phyloP scores from a whole-genome alignment of 2,888 invertebrate genomes.

The Protonemura montana region DNA sequence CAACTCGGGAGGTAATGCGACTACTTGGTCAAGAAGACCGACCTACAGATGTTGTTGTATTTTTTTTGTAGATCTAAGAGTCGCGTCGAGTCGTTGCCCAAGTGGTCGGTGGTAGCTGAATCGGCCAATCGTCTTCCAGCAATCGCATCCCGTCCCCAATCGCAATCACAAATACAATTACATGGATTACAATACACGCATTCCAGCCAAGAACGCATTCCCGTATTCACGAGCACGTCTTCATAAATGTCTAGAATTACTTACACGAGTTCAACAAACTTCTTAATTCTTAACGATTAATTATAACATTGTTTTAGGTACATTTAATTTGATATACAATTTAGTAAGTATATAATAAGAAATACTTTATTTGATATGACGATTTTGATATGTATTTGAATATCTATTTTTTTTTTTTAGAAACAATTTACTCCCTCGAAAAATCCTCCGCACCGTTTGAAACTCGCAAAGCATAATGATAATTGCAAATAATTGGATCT shows the following conservation, averaged over 20 bases:
- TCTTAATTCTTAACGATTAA: conserved; percentile 34
- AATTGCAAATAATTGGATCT: neutral
- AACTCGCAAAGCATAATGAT: neutral
- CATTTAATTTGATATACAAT: conserved; percentile 29
- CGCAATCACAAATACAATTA: neutral
- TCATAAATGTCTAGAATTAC: neutral
- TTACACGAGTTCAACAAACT: neutral
- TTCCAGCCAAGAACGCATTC: neutral
- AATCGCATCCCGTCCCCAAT: neutral
- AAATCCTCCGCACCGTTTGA: neutral
- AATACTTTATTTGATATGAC: conserved; percentile 27
- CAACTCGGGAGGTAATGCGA: neutral
- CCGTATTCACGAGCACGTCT: neutral
- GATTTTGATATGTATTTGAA: conserved; percentile 36
- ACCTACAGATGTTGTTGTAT: neutral
- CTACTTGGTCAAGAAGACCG: neutral
- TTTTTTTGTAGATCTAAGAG: neutral
- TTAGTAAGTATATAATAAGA: conserved; percentile 18
- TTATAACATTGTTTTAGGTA: conserved; percentile 13
- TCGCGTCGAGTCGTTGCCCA: conserved; percentile 50
- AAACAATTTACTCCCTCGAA: neutral
- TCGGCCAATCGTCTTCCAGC: neutral
- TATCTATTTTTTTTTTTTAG: neutral
- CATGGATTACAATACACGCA: conserved; percentile 2
- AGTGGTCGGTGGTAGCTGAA: conserved; percentile 28